Percentiles rank a stretch among this genome's conserved stretches.
These are phyloP conservation scores for Crotalus viridis DNA, from an alignment of 2,113 vertebrate species.

Conservation along the genomic window DNA sequence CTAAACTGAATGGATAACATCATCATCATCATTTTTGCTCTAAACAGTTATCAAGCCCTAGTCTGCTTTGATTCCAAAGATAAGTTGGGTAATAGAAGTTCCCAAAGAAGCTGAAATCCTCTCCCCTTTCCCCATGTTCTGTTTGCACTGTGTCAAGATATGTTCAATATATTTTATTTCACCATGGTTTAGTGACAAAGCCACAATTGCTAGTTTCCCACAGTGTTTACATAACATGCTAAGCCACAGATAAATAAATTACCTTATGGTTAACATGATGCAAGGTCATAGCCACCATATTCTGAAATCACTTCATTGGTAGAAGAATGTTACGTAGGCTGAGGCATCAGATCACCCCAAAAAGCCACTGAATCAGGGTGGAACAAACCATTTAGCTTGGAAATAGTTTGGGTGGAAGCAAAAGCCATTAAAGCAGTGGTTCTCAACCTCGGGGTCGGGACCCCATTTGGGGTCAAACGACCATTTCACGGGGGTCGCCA, in stretches of 20 bases:
- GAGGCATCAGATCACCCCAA: background rate
- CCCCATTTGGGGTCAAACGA: no score
- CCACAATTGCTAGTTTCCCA: background rate
- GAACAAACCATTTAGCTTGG: background rate
- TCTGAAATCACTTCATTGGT: background rate
- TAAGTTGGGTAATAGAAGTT: background rate
- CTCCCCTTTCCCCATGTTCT: background rate
- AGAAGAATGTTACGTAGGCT: background rate
- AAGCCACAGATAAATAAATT: background rate
- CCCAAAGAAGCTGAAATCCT: background rate
- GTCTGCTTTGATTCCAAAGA: background rate
- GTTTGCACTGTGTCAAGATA: background rate
- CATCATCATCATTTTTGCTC: background rate
- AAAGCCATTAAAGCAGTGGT: background rate
- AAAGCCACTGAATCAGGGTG: background rate
- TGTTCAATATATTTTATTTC: background rate
- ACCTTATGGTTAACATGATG: background rate
- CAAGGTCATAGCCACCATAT: background rate
- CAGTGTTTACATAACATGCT: background rate
- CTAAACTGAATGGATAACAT: background rate
- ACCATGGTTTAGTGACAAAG: background rate
- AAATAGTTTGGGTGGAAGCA: background rate
- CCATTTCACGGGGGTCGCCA: no score
- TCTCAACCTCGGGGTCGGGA: no score
- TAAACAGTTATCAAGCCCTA: background rate